These are phyloP conservation scores for Dysmachus trigonus DNA, from an alignment of 2,888 invertebrate species.

Conservation along the genomic window DNA sequence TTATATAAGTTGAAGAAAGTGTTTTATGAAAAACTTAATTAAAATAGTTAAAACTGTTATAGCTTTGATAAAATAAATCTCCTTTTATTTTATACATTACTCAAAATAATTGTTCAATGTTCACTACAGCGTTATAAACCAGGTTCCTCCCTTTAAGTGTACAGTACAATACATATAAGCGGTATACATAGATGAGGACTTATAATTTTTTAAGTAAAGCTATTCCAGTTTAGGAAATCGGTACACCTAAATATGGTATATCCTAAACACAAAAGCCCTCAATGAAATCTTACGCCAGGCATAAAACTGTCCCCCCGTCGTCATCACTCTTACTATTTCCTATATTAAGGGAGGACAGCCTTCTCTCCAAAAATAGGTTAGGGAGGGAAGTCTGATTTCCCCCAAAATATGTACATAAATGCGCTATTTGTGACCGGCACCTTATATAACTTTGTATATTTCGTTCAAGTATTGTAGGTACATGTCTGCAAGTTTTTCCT, in stretches of 20 bases:
- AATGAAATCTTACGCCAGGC: background rate
- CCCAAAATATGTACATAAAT: background rate
- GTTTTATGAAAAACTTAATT: no score
- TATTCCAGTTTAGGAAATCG: background rate
- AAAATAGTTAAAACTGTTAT: no score
- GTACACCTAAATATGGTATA: background rate
- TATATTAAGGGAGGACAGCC: background rate
- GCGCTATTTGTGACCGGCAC: background rate
- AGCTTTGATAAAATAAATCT: no score
- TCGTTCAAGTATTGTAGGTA: background rate
- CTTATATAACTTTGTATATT: background rate
- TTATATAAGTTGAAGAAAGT: no score
- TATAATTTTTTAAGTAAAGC: background rate
- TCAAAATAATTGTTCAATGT: no score
- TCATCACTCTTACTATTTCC: background rate
- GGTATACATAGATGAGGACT: no score
- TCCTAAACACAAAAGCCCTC: background rate
- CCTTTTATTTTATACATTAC: no score
- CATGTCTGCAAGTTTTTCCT: background rate
- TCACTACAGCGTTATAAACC: no score
- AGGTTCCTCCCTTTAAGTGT: no score
- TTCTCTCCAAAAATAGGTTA: background rate
- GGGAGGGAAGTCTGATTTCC: background rate
- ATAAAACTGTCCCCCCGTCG: background rate
- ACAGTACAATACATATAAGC: no score